Evolutionary conservation across 2,113 vertebrate species (phyloP), one percentile per base, ranked within the genome.

Genomic region (Chascanopsetta lugubris): DNA sequence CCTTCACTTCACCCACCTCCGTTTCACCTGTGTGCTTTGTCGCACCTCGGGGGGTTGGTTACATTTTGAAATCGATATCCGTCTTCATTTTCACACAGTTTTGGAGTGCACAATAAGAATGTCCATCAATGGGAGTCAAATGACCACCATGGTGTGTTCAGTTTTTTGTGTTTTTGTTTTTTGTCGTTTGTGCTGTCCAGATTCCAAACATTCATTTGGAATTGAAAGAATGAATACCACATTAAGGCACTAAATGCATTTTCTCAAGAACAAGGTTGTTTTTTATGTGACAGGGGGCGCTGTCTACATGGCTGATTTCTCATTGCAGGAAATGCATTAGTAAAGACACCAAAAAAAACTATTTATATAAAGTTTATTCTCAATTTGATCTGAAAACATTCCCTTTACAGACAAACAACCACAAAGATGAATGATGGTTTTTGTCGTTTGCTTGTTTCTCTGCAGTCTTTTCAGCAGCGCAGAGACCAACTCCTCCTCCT

Each of bases 401-500:
- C 6, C n/a, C 17, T 38, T 17, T 50, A 58, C 17, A 26, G 8
- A 20, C 34, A 12, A 11, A 46, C 3, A 12, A 46, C 4, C 3
- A 5, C 38, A 18, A 50, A 38, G 7, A 26, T 2, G 6, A 1
- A 62, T 34, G 2, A 3, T 46, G 9, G 20, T 11, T 29, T 20
- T 65, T 3, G 18, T 24, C 62, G 5, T 69, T n/a, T 48, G 6
- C 50, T 29, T 69, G 15, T 57, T 8, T 70, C n/a, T 69, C 21
- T 48, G 5, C 90, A 98, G 96, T 91, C 7, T 24, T 69, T 87
- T 84, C 77, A 79, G 86, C 91, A 21, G 58, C 82, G 30, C 94
- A 91, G 87, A 92, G 85, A 88, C 87, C 93, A 57, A 72, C 82
- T 75, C 83, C 90, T 63, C 92, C 92, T 66, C 90, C 90, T 77